Conservation (phyloP, 2,113 vertebrate species). For the Falcunculus frontatus region DNA sequence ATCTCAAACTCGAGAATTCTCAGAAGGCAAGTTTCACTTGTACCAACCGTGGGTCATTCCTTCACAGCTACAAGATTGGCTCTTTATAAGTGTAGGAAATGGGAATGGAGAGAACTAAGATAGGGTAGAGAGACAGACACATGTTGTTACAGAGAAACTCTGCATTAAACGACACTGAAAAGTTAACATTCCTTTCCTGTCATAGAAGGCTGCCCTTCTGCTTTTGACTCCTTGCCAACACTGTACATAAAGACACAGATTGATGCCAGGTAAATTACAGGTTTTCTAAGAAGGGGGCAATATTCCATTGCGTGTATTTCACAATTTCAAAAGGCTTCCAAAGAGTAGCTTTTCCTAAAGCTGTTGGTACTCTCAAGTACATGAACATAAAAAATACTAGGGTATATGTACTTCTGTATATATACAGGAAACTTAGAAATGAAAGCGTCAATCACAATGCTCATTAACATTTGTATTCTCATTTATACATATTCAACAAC, state of each 20-base stretch:
- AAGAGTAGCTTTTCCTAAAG: not conserved
- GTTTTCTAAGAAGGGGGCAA: not conserved
- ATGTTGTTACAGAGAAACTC: not conserved
- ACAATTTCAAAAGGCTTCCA: not conserved
- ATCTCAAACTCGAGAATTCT: not conserved
- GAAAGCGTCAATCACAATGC: not conserved
- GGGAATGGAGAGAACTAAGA: not conserved
- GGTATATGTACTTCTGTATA: not conserved
- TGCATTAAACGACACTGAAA: not conserved
- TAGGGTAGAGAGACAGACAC: not conserved
- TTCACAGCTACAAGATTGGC: not conserved
- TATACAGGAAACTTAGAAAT: not conserved
- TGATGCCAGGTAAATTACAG: not conserved
- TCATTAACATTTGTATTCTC: not conserved
- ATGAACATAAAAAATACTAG: not conserved
- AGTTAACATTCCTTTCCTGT: not conserved
- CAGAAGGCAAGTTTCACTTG: not conserved
- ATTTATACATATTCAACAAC: not conserved
- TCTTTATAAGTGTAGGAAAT: not conserved
- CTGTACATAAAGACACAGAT: not conserved
- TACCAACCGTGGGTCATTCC: not conserved
- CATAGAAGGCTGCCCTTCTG: not conserved
- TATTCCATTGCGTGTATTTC: not conserved
- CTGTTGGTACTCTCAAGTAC: not conserved
- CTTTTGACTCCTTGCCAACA: not conserved